phyloP scores from a whole-genome alignment of 2,797 vertebrate genomes.

The Rachycentron canadum region DNA sequence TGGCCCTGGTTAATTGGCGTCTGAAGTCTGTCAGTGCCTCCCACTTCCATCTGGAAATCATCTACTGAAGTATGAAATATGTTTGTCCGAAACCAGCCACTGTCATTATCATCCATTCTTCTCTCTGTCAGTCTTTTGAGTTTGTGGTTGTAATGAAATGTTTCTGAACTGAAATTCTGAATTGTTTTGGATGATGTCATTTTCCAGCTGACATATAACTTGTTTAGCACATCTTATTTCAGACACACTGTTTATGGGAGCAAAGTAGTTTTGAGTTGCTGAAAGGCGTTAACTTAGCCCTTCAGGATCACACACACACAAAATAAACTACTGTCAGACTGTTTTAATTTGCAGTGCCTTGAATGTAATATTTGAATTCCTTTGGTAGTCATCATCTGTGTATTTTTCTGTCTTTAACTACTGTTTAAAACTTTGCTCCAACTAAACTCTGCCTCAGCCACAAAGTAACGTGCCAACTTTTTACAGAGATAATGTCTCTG shows the following conservation, averaged over 20 bases:
- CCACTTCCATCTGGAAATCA: constrained; percentile 77
- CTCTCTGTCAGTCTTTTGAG: constrained; percentile 33
- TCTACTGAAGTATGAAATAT: constrained; percentile 65
- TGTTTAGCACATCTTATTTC: constrained; percentile 24
- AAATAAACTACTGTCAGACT: neutral
- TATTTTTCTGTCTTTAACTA: constrained; percentile 46
- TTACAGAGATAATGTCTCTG: constrained; percentile 68
- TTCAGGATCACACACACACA: neutral
- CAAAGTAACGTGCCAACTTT: constrained; percentile 58
- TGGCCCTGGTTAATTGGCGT: constrained; percentile 57
- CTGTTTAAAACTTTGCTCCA: constrained; percentile 48
- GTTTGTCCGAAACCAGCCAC: constrained; percentile 43
- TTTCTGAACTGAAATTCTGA: constrained; percentile 2
- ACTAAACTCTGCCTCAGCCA: constrained; percentile 47
- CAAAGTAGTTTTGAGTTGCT: constrained; percentile 45
- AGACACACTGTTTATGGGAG: constrained; percentile 26
- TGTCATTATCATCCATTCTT: constrained; percentile 39
- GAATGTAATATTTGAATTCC: constrained; percentile 31
- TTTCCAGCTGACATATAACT: neutral
- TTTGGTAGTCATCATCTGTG: constrained; percentile 27
- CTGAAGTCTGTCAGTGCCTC: constrained; percentile 65
- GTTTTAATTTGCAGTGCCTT: constrained; percentile 39
- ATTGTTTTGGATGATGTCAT: constrained; percentile 4
- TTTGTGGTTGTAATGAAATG: constrained; percentile 11
- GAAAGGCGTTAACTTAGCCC: constrained; percentile 31